phyloP scores from a whole-genome alignment of 2,797 vertebrate species.

The Rhyacichthys aspro region DNA sequence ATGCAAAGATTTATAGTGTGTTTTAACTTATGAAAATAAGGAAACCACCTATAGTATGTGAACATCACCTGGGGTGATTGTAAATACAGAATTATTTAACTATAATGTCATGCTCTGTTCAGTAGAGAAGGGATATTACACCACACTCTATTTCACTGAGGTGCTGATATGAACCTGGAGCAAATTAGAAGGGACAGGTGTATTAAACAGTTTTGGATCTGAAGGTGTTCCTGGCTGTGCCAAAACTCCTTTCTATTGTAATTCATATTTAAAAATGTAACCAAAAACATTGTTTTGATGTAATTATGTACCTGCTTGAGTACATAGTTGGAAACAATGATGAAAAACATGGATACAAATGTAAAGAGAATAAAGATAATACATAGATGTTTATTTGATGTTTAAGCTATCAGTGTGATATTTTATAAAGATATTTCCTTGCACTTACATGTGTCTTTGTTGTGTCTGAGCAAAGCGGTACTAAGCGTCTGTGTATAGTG shows the following conservation, averaged over 20 bases:
- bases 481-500: constrained; percentile 83
- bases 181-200: background rate
- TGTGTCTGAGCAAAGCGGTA: constrained; percentile 85
- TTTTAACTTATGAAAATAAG: constrained; percentile 55
- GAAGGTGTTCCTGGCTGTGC: constrained; percentile 53
- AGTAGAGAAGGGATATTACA: constrained; percentile 25
- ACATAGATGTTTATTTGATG: constrained; percentile 90
- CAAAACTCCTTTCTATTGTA: constrained; percentile 53
- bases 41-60: constrained; percentile 35
- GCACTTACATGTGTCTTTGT: constrained; percentile 86
- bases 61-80: constrained; percentile 72
- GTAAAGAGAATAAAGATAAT: constrained; percentile 78
- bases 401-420: constrained; percentile 87
- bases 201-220: constrained; percentile 17
- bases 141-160: constrained; percentile 14
- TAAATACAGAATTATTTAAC: constrained; percentile 71
- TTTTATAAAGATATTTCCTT: constrained; percentile 90
- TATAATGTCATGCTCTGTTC: constrained; percentile 27
- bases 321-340: constrained; percentile 80
- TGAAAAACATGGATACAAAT: constrained; percentile 64
- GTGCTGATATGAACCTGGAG: constrained; percentile 7
- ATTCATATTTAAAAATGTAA: constrained; percentile 74
- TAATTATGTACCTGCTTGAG: constrained; percentile 84
- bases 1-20: constrained; percentile 19
- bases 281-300: constrained; percentile 80